A percentile compares a stretch with the other conserved stretches of the same genome.
These are phyloP conservation scores for Sebastes melanostomus DNA, from an alignment of 2,797 vertebrate genomes.

Conservation along the genomic window DNA sequence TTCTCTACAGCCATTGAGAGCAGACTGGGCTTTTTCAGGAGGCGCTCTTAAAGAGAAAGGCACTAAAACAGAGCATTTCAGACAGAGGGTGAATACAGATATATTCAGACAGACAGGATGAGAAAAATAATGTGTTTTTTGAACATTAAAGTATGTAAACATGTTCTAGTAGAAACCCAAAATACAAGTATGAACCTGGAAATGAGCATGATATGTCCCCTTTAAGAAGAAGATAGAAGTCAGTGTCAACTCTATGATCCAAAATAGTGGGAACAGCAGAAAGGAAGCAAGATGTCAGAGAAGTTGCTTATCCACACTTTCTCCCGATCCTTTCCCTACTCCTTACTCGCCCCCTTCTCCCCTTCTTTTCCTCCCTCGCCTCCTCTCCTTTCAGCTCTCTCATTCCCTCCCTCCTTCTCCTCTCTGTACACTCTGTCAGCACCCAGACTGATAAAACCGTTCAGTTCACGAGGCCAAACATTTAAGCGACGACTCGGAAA, in stretches of 20 bases:
- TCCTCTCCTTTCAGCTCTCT: not conserved
- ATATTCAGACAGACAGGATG: too few species aligned
- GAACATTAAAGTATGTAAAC: not conserved
- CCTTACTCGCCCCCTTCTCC: not conserved
- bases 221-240: not conserved
- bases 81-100: not conserved
- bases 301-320: not conserved
- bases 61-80: not conserved
- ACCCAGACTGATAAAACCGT: constrained; percentile 66
- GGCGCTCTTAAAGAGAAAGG: too few species aligned
- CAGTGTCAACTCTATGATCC: not conserved
- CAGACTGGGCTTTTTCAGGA: too few species aligned
- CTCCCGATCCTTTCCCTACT: not conserved
- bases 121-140: not conserved
- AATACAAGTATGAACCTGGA: not conserved
- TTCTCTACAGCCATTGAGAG: too few species aligned
- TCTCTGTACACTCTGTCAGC: constrained; percentile 42
- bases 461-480: constrained; percentile 62
- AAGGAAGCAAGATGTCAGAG: not conserved
- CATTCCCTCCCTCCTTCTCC: not conserved
- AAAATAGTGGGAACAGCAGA: not conserved
- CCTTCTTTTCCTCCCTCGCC: not conserved
- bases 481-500: constrained; percentile 61
- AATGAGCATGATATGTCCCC: not conserved
- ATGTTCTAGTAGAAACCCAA: not conserved